Base-by-base conservation (phyloP, 1,140 invertebrate genomes). In the Calycopis cecrops region DNA sequence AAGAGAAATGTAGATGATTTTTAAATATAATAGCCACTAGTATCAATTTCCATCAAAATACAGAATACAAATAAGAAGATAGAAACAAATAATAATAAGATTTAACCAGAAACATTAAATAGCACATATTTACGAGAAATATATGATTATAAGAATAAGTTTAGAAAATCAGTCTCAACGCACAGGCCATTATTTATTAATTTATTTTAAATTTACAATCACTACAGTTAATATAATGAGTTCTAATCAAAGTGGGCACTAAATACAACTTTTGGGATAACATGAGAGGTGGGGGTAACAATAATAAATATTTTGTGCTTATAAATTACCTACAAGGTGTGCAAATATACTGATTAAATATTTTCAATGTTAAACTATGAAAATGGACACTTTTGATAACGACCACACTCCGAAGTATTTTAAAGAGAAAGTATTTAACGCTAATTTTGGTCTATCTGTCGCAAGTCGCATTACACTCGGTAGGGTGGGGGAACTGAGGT, bases 151-250 rank as follows among this genome's bases (percentile, higher is more conserved):
- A 63, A 65, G 63, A 68, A 68, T 83, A 81, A 78, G 75, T 79
- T 80, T 81, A 87, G 82, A 87, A 88, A 87, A 88, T 88, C 87
- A 88, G 87, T 88, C 87, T 88, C 87, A 87, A 85, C 71, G 76
- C 86, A 85, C 87, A 88, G 87, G 87, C 87, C 87, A 79, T 88
- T 81, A 69, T 79, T 80, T 77, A 75, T 71, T 67, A 64, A 70
- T 73, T 73, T 71, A 77, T 74, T 79, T 69, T 60, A 55, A 69
- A 66, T 69, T 64, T 60, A 51, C 65, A 70, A 69, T 8, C 48
- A 62, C 56, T 71, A 70, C 60, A 48, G 9, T 51, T 55, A 47
- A 55, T 17, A 12, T 42, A 14, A 50, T 42, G 21, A 50, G 18
- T 53, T 28, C 6, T 28, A 28, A 28, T 28, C n/a, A n/a, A n/a